Percentiles rank a stretch among this genome's conserved stretches.
Conservation (phyloP, 2,113 vertebrate species). For the Indri indri region DNA sequence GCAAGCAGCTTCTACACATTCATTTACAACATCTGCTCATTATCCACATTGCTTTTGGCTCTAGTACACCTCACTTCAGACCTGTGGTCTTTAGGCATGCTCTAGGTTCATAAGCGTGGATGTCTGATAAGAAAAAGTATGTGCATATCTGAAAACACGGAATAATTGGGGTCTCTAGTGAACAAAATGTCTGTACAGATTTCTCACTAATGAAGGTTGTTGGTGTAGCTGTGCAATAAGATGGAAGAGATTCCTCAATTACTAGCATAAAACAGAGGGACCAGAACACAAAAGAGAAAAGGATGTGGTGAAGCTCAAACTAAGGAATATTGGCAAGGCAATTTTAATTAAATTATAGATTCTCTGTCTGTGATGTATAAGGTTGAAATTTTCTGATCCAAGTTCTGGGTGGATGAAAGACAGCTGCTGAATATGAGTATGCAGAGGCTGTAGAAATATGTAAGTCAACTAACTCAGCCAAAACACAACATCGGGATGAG, state of each 20-base stretch:
- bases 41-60: not conserved
- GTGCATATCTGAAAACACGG: not conserved
- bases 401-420: not conserved
- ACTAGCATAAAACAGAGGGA: not conserved
- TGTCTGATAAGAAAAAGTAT: not conserved
- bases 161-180: not conserved
- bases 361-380: not conserved
- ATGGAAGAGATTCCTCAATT: not conserved
- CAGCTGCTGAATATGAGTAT: not conserved
- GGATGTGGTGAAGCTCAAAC: not conserved
- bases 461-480: not conserved
- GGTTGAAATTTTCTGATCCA: not conserved
- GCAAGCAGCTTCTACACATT: not conserved
- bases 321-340: not conserved
- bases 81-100: not conserved
- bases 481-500: not conserved
- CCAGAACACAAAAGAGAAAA: not conserved
- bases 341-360: not conserved
- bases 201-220: not conserved
- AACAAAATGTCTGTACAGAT: not conserved
- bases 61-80: not conserved
- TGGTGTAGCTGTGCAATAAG: not conserved
- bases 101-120: not conserved
- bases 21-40: not conserved
- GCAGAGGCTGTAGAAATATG: not conserved